Conservation (phyloP, 2,888 invertebrate genomes). For the Cephus spinipes region DNA sequence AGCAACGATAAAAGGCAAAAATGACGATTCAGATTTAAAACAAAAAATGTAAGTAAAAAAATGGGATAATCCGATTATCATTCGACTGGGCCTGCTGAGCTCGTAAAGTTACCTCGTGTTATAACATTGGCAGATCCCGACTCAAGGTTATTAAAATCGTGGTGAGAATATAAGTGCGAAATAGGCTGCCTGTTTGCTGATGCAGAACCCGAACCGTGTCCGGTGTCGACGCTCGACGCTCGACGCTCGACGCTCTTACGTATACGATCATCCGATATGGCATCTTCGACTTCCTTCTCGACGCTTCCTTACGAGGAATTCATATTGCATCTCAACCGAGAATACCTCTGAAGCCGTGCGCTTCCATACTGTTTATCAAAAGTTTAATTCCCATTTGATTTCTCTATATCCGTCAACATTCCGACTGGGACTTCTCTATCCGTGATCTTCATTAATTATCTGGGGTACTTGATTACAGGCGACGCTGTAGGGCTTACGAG, state of each 20-base stretch:
- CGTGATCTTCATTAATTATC: neutral
- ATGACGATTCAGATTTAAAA: neutral
- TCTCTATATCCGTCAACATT: no score
- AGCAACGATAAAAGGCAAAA: neutral
- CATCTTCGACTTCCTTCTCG: neutral
- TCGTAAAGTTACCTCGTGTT: neutral
- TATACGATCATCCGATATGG: neutral
- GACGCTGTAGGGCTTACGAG: neutral
- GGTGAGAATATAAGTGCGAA: slow-evolving; percentile 22
- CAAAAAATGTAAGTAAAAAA: neutral
- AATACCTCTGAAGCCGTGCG: no score
- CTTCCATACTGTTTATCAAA: no score
- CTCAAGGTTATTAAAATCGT: slow-evolving; percentile 34
- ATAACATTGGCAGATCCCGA: neutral
- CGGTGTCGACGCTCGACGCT: slow-evolving; percentile 16
- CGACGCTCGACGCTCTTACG: slow-evolving; percentile 18
- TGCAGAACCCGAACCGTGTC: slow-evolving; percentile 21
- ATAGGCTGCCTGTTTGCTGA: neutral
- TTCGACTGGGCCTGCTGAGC: neutral
- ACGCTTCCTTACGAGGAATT: neutral
- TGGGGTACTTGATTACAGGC: neutral
- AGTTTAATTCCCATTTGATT: no score
- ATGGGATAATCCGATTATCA: neutral
- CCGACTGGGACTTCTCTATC: neutral
- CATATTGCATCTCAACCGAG: neutral